Evolutionary conservation across 2,113 vertebrate genomes (phyloP).

Genomic region (Scolopax mira): DNA sequence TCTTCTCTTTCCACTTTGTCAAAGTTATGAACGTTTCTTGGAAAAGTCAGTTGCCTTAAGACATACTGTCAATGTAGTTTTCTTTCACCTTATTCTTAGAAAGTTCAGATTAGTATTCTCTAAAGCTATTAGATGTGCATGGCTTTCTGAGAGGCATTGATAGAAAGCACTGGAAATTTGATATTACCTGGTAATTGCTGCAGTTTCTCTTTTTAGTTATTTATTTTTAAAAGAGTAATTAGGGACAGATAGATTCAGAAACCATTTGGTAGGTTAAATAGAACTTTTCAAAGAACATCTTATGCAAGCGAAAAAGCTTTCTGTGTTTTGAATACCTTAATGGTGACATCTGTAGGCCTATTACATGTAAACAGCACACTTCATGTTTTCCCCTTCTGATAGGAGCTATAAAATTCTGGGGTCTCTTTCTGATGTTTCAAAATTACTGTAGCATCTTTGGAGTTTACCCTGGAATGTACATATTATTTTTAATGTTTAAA

Average conservation of each 20-base stretch:
- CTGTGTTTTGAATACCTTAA: neutral
- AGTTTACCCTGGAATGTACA: neutral
- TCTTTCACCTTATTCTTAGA: neutral
- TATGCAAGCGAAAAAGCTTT: neutral
- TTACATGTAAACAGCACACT: neutral
- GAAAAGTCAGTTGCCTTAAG: neutral
- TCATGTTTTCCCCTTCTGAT: neutral
- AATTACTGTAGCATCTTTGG: neutral
- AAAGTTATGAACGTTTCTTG: neutral
- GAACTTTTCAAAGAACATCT: neutral
- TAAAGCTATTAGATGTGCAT: neutral
- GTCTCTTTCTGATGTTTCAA: neutral
- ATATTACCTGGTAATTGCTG: neutral
- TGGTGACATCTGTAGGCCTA: neutral
- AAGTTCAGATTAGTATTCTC: neutral
- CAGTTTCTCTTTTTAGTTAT: neutral
- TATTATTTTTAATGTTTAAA: neutral
- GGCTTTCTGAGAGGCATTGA: neutral
- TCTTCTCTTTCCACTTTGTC: neutral
- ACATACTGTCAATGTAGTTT: neutral
- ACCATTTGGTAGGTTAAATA: neutral
- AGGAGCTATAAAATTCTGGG: neutral
- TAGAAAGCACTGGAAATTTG: constrained; percentile 1
- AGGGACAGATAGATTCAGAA: neutral
- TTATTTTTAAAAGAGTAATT: neutral